Conservation (phyloP, 2,113 vertebrate species). For the Heterotis niloticus region DNA sequence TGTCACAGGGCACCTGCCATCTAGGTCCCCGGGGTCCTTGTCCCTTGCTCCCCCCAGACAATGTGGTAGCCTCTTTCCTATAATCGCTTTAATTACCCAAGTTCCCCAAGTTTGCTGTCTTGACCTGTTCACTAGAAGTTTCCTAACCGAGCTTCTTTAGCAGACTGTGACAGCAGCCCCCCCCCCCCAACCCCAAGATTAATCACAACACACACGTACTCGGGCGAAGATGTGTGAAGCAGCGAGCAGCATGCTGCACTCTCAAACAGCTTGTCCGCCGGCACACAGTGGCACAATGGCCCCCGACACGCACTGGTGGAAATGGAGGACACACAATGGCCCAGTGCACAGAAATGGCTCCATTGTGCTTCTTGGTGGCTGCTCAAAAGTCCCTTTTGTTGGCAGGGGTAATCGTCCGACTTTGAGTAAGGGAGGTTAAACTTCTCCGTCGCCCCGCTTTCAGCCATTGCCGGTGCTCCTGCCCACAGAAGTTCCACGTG, state of each 20-base stretch:
- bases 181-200: background rate
- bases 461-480: background rate
- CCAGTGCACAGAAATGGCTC: slow-evolving; percentile 10
- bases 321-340: slow-evolving; percentile 33
- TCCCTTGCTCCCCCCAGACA: background rate
- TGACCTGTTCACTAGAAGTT: slow-evolving; percentile 3
- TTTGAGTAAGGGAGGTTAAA: slow-evolving; percentile 34
- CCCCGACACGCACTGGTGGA: slow-evolving; percentile 23
- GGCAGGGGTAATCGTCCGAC: slow-evolving; percentile 38
- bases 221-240: background rate
- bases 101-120: background rate
- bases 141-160: background rate
- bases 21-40: background rate
- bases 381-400: slow-evolving; percentile 40
- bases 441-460: background rate
- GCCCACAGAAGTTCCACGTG: background rate
- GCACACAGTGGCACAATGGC: slow-evolving; percentile 35
- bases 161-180: background rate
- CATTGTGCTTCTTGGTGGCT: slow-evolving; percentile 36
- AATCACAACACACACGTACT: background rate
- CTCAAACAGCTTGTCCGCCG: slow-evolving; percentile 1
- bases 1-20: slow-evolving; percentile 15
- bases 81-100: slow-evolving; percentile 29
- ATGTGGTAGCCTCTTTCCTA: background rate
- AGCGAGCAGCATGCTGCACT: background rate